Conservation (phyloP, 2,797 vertebrate species). For the Smutsia temminckii region DNA sequence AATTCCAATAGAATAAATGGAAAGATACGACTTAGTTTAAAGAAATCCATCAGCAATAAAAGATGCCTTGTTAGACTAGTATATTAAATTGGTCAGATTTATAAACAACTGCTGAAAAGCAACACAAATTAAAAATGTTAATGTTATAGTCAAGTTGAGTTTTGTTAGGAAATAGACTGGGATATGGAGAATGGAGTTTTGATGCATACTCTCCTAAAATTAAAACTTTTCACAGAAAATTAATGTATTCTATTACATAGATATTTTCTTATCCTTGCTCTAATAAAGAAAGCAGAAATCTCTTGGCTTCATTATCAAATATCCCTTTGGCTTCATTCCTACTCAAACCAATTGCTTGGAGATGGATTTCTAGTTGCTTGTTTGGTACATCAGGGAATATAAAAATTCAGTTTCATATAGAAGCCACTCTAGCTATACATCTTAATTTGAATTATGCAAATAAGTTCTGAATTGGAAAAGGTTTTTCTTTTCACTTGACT, state of each 20-base stretch:
- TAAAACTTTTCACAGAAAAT: neutral
- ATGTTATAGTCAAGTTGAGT: neutral
- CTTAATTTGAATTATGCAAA: conserved; percentile 58
- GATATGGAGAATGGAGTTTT: neutral
- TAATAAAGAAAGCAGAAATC: neutral
- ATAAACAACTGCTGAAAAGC: neutral
- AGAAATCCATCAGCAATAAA: neutral
- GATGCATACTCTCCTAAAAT: neutral
- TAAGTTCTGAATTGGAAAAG: conserved; percentile 36
- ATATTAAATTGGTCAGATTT: neutral
- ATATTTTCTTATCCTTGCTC: neutral
- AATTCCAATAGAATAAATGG: neutral
- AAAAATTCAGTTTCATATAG: neutral
- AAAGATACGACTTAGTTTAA: neutral
- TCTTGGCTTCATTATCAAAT: neutral
- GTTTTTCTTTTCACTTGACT: conserved; percentile 55
- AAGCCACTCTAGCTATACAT: neutral
- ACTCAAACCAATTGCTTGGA: neutral
- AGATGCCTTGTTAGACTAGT: neutral
- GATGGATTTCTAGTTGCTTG: neutral
- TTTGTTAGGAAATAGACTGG: neutral
- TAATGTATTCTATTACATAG: neutral
- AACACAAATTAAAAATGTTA: neutral
- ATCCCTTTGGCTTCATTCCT: neutral
- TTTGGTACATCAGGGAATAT: neutral